These are phyloP conservation scores for Heptranchias perlo DNA, from an alignment of 2,113 vertebrate genomes.

Conservation along the genomic window DNA sequence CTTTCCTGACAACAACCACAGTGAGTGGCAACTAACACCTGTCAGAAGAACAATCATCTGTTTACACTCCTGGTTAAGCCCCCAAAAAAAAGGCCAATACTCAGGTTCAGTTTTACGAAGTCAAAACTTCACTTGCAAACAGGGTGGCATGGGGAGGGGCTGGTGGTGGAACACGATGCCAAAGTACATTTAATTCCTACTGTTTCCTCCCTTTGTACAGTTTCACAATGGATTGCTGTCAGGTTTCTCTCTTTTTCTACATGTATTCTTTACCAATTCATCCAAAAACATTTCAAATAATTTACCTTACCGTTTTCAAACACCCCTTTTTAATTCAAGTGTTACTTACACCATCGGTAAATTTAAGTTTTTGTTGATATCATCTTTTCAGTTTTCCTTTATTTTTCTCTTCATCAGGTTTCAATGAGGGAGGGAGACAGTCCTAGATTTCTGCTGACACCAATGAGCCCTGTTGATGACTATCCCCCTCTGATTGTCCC, in stretches of 20 bases:
- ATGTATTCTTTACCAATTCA: too few species aligned
- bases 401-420: neutral
- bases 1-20: neutral
- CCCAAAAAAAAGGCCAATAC: neutral
- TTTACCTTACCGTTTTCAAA: neutral
- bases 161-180: too few species aligned
- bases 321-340: neutral
- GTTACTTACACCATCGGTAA: too few species aligned
- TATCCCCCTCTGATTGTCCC: neutral
- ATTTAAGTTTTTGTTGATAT: neutral
- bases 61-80: neutral
- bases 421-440: neutral
- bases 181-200: too few species aligned
- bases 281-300: neutral
- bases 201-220: too few species aligned
- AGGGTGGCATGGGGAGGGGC: too few species aligned
- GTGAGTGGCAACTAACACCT: neutral
- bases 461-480: too few species aligned
- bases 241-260: too few species aligned
- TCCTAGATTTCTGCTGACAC: too few species aligned
- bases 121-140: neutral
- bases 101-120: neutral
- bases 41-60: too few species aligned
- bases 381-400: neutral
- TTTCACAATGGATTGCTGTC: too few species aligned